These are phyloP conservation scores for Cryptoprocta ferox DNA, from an alignment of 2,797 vertebrate species.

Conservation along the genomic window DNA sequence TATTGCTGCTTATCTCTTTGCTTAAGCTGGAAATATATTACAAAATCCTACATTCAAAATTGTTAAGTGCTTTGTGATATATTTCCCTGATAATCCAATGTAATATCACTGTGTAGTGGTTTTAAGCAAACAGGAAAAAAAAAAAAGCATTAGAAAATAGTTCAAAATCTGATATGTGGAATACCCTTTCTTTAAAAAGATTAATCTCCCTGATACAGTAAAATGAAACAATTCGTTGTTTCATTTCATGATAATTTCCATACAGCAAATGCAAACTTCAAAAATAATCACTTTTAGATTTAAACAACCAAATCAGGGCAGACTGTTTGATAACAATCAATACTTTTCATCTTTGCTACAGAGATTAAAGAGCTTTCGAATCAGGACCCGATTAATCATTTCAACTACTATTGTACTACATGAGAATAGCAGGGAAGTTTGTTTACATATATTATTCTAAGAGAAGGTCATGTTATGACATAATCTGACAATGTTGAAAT, in stretches of 20 bases:
- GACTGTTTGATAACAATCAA: neutral
- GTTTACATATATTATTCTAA: slow-evolving; percentile 54
- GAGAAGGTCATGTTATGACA: slow-evolving; percentile 36
- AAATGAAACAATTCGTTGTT: neutral
- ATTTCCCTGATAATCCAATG: neutral
- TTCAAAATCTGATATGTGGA: neutral
- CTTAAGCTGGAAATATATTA: neutral
- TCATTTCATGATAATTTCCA: slow-evolving; percentile 20
- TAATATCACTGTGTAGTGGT: neutral
- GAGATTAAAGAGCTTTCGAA: slow-evolving; percentile 5
- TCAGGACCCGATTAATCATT: slow-evolving; percentile 5
- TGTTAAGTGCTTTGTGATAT: neutral
- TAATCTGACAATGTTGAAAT: slow-evolving; percentile 54
- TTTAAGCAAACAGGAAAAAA: neutral
- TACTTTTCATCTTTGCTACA: neutral
- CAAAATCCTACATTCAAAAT: neutral
- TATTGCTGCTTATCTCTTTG: neutral
- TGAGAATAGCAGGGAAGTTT: neutral
- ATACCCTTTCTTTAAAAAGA: slow-evolving; percentile 18
- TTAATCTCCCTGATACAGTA: neutral
- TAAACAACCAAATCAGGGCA: slow-evolving; percentile 13
- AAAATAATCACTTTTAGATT: slow-evolving; percentile 37
- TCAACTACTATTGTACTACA: neutral
- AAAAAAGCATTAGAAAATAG: neutral
- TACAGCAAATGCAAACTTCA: neutral